A percentile compares a stretch with the other conserved stretches of the same genome.
phyloP scores from a whole-genome alignment of 2,888 invertebrate species.

The Chrysodeixis includens region DNA sequence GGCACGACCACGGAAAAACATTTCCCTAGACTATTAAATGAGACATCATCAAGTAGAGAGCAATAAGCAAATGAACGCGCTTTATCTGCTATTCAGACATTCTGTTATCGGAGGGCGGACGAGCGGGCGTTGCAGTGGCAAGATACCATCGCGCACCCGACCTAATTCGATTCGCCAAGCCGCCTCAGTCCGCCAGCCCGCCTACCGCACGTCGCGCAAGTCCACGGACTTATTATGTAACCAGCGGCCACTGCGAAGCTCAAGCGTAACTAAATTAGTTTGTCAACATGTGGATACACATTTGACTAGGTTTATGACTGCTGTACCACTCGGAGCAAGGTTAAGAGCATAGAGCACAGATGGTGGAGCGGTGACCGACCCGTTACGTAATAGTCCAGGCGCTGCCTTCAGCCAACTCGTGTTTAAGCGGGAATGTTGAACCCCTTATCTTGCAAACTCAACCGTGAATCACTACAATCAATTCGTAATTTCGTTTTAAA shows the following conservation, averaged over 20 bases:
- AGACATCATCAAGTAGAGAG: slow-evolving; percentile 76
- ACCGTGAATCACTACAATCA: slow-evolving; percentile 75
- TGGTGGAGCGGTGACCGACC: slow-evolving; percentile 39
- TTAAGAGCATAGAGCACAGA: slow-evolving; percentile 37
- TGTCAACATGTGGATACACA: slow-evolving; percentile 38
- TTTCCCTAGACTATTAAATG: slow-evolving; percentile 73
- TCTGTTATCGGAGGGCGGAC: slow-evolving; percentile 74
- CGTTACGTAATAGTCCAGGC: slow-evolving; percentile 56
- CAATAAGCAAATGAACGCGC: slow-evolving; percentile 82
- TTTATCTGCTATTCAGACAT: slow-evolving; percentile 77
- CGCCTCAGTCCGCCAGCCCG: slow-evolving; percentile 59
- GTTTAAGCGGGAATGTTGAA: slow-evolving; percentile 74
- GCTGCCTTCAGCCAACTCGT: slow-evolving; percentile 63
- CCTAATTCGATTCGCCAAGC: slow-evolving; percentile 83
- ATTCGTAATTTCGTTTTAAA: slow-evolving; percentile 71
- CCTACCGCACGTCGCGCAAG: slow-evolving; percentile 58
- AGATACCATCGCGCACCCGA: slow-evolving; percentile 82
- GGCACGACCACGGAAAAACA: slow-evolving; percentile 76
- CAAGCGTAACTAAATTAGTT: slow-evolving; percentile 37
- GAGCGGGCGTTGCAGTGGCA: slow-evolving; percentile 70
- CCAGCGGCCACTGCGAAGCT: slow-evolving; percentile 23
- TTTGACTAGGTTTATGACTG: slow-evolving; percentile 33
- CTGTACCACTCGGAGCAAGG: slow-evolving; percentile 20
- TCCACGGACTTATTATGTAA: slow-evolving; percentile 52
- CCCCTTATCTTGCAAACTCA: slow-evolving; percentile 84